These are phyloP conservation scores for Pituophis catenifer DNA, from an alignment of 2,113 vertebrate genomes.

Conservation along the genomic window DNA sequence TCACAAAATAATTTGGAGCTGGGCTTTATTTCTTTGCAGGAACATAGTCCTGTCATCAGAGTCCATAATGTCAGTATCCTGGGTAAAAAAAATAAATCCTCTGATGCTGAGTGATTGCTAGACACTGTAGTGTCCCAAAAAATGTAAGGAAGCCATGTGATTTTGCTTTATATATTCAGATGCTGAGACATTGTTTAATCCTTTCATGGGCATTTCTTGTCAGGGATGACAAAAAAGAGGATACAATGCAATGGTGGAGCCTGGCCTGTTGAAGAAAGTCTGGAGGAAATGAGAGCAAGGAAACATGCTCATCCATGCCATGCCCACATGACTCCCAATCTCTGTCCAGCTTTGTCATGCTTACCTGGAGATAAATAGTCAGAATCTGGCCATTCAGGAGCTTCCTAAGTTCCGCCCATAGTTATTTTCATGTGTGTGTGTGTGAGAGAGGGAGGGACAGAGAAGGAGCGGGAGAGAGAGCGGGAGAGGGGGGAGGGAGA, in stretches of 20 bases:
- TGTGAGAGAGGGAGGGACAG: background rate
- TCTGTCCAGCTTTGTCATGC: background rate
- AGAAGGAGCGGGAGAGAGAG: no score
- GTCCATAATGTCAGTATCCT: background rate
- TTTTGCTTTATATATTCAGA: background rate
- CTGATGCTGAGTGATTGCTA: background rate
- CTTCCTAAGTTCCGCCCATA: background rate
- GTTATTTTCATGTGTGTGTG: background rate
- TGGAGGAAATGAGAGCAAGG: background rate
- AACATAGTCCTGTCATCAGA: background rate
- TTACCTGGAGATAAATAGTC: background rate
- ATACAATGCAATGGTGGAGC: slow-evolving; percentile 28
- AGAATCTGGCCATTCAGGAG: background rate
- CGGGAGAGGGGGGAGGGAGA: no score
- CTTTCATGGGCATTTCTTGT: slow-evolving; percentile 64
- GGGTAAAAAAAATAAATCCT: background rate
- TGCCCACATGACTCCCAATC: background rate
- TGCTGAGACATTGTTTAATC: slow-evolving; percentile 44
- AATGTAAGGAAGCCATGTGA: slow-evolving; percentile 49
- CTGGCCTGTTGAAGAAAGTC: slow-evolving; percentile 42
- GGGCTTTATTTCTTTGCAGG: background rate
- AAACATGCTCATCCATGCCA: background rate
- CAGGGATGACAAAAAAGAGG: slow-evolving; percentile 39
- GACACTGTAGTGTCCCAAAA: background rate
- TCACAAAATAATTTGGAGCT: background rate